These are phyloP conservation scores for Acleris literana DNA, from an alignment of 2,888 invertebrate genomes.

Conservation along the genomic window DNA sequence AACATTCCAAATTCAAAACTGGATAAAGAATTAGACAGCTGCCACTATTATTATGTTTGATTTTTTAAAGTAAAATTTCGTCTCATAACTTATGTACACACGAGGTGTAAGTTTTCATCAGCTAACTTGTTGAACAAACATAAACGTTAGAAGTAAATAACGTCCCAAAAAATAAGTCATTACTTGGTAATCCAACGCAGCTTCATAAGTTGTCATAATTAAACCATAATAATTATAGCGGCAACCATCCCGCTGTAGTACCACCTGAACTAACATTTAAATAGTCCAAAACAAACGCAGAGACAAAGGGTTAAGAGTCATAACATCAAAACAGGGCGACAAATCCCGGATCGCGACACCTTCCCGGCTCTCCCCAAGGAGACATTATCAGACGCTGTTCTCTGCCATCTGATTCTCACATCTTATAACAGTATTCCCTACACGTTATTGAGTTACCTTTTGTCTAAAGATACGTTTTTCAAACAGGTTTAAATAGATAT, in stretches of 20 bases:
- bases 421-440: constrained; percentile 58
- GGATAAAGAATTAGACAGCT: too few relatives aligned
- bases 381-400: constrained; percentile 66
- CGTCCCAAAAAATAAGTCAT: too few relatives aligned
- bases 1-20: too few relatives aligned
- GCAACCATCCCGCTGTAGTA: constrained; percentile 11
- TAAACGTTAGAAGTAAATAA: too few relatives aligned
- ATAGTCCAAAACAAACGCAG: constrained; percentile 43
- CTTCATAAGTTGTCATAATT: too few relatives aligned
- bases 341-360: constrained; percentile 64
- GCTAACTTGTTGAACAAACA: too few relatives aligned
- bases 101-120: too few relatives aligned
- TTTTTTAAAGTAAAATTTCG: too few relatives aligned
- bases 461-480: constrained; percentile 51
- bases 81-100: too few relatives aligned
- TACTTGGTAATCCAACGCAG: too few relatives aligned
- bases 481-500: constrained; percentile 29
- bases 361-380: constrained; percentile 66
- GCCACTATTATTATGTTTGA: too few relatives aligned
- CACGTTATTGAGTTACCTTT: constrained; percentile 53
- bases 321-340: constrained; percentile 54
- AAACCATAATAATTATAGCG: background rate
- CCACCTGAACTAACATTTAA: constrained; percentile 40
- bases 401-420: constrained; percentile 62
- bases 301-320: constrained; percentile 40